Evolutionary conservation across 1,140 invertebrate species (phyloP).

Genomic region (Drosophila asahinai): DNA sequence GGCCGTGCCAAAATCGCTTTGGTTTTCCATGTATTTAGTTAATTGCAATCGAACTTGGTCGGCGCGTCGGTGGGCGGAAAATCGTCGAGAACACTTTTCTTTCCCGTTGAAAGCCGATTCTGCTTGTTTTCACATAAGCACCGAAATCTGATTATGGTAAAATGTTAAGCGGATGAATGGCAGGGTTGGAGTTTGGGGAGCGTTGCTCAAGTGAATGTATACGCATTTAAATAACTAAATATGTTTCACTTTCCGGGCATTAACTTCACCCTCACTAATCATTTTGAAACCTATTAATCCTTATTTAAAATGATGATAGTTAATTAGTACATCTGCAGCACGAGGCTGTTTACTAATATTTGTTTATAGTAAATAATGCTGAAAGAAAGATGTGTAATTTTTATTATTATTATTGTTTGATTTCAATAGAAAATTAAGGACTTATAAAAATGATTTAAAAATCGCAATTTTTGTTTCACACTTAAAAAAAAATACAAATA

Average conservation of each 20-base stretch:
- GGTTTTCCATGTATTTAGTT: slow-evolving; percentile 67
- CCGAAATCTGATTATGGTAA: slow-evolving; percentile 22
- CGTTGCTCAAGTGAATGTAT: not conserved
- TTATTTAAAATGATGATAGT: not conserved
- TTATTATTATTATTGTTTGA: too few species aligned
- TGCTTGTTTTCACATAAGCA: slow-evolving; percentile 15
- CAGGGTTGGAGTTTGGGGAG: not conserved
- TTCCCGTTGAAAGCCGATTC: not conserved
- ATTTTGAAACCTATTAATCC: slow-evolving; percentile 13
- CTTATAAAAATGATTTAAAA: too few species aligned
- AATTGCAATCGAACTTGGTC: slow-evolving; percentile 73
- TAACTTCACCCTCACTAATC: slow-evolving; percentile 14
- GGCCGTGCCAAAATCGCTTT: slow-evolving; percentile 44
- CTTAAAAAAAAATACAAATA: too few species aligned
- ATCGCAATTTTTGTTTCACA: too few species aligned
- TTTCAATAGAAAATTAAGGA: too few species aligned
- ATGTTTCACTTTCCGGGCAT: not conserved
- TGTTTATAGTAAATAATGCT: too few species aligned
- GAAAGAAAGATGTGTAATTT: too few species aligned
- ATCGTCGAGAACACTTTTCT: slow-evolving; percentile 1
- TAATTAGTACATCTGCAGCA: not conserved
- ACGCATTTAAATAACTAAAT: slow-evolving; percentile 5
- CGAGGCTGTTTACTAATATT: not conserved
- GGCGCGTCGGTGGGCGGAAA: not conserved
- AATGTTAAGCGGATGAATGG: slow-evolving; percentile 10